Evolutionary conservation across 1,140 invertebrate genomes (phyloP).

Genomic region (Ooceraea biroi): DNA sequence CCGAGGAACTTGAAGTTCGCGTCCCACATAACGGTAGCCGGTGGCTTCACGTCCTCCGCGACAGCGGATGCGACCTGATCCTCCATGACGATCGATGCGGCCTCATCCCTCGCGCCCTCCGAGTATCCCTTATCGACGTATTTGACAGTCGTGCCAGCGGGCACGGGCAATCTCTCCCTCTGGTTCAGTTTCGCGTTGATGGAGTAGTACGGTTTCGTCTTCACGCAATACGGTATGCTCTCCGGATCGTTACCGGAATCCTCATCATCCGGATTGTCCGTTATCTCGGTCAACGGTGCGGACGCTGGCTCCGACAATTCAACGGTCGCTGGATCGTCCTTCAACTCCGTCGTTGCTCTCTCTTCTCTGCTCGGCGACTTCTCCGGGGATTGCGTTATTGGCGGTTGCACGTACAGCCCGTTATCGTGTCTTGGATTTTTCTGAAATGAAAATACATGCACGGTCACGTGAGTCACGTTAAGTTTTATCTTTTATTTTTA

Average conservation of each 20-base stretch:
- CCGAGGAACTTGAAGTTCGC: conserved; percentile 82
- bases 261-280: conserved; percentile 69
- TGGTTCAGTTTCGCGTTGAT: conserved; percentile 84
- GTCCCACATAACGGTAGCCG: conserved; percentile 76
- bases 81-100: conserved; percentile 60
- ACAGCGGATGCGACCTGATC: conserved; percentile 67
- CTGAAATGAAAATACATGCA: conserved; percentile 74
- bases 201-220: conserved; percentile 85
- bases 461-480: not conserved
- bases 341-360: conserved; percentile 74
- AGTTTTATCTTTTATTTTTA: conserved; percentile 15
- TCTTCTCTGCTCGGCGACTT: conserved; percentile 72
- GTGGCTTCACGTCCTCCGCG: conserved; percentile 77
- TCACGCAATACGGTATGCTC: conserved; percentile 82
- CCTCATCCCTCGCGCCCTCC: conserved; percentile 67
- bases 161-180: conserved; percentile 78
- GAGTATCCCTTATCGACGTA: conserved; percentile 68
- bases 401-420: conserved; percentile 76
- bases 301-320: conserved; percentile 72
- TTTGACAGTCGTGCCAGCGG: conserved; percentile 58
- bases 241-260: conserved; percentile 78
- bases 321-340: conserved; percentile 63
- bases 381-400: conserved; percentile 70
- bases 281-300: conserved; percentile 63
- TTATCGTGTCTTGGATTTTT: conserved; percentile 82